Evolutionary conservation across 2,888 invertebrate genomes (phyloP).

Genomic region (Drosophila lacicola): DNA sequence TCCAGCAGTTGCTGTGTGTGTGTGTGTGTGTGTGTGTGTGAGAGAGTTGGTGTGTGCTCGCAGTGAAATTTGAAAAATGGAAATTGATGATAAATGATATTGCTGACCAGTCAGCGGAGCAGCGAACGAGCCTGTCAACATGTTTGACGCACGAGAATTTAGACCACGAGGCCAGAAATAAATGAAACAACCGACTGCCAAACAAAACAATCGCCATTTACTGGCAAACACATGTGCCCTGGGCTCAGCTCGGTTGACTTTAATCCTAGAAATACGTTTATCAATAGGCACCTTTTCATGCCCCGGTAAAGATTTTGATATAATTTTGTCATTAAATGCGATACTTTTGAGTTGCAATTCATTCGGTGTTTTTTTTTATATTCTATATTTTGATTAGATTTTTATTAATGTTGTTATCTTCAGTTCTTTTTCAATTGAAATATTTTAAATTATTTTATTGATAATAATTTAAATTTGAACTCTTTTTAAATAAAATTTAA

Average conservation of each 20-base stretch:
- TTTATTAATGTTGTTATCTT: too few relatives aligned
- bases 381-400: too few relatives aligned
- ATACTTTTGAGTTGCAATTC: background rate
- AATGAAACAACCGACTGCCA: constrained; percentile 38
- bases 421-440: too few relatives aligned
- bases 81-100: constrained; percentile 82
- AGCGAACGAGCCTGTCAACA: constrained; percentile 71
- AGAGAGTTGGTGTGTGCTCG: constrained; percentile 51
- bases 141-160: constrained; percentile 69
- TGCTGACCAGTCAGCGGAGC: constrained; percentile 63
- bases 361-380: too few relatives aligned
- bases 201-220: constrained; percentile 27
- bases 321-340: background rate
- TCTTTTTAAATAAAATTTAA: too few relatives aligned
- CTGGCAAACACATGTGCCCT: constrained; percentile 39
- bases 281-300: background rate
- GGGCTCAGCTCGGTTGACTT: constrained; percentile 25
- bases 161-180: constrained; percentile 51
- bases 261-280: constrained; percentile 29
- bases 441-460: too few relatives aligned
- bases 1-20: constrained; percentile 39
- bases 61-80: constrained; percentile 80
- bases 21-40: constrained; percentile 10
- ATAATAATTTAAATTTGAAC: too few relatives aligned
- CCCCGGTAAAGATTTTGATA: too few relatives aligned